Evolutionary conservation across 2,113 vertebrate genomes (phyloP).

Genomic region (Tetrao urogallus): DNA sequence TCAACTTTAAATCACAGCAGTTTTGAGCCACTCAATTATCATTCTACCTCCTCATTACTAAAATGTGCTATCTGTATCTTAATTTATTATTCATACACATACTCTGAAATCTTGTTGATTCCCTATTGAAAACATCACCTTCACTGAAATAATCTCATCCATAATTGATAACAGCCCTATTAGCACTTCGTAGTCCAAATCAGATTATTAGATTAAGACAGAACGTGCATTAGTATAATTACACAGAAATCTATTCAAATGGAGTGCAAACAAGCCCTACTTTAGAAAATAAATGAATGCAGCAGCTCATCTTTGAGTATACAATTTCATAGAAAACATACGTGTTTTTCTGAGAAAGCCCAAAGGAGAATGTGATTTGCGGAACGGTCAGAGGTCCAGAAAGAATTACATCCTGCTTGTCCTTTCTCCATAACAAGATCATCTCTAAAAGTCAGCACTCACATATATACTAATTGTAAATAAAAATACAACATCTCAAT

Average conservation of each 20-base stretch:
- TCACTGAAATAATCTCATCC: not conserved
- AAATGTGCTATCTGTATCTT: not conserved
- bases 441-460: constrained; percentile 14
- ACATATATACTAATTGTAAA: not conserved
- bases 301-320: constrained; percentile 15
- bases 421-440: not conserved
- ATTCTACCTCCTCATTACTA: constrained; percentile 36
- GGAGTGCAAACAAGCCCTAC: constrained; percentile 34
- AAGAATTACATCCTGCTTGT: not conserved
- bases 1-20: constrained; percentile 19
- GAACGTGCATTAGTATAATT: constrained; percentile 37
- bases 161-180: constrained; percentile 21
- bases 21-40: not conserved
- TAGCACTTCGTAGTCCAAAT: constrained; percentile 24
- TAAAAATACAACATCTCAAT: not conserved
- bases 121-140: not conserved
- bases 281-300: constrained; percentile 40
- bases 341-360: not conserved
- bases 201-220: constrained; percentile 61
- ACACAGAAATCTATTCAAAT: constrained; percentile 49
- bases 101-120: constrained; percentile 12
- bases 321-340: constrained; percentile 25
- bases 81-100: constrained; percentile 28
- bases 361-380: constrained; percentile 40
- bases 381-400: constrained; percentile 47